phyloP scores from a whole-genome alignment of 2,888 invertebrate genomes.

The Dryobota labecula region DNA sequence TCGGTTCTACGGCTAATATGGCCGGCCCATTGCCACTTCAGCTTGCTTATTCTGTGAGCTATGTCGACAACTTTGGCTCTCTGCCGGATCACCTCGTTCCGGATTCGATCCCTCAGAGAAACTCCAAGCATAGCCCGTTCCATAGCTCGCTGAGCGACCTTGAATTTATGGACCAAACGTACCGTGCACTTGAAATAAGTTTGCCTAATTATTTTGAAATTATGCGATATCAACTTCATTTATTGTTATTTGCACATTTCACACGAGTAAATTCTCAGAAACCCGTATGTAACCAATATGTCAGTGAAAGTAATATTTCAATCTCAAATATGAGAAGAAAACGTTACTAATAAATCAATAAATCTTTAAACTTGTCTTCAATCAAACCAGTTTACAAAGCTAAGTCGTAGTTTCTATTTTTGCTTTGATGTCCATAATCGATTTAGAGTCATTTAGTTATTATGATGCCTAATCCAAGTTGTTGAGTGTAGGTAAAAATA shows the following conservation, averaged over 20 bases:
- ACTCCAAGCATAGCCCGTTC: too few relatives aligned
- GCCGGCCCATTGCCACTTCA: too few relatives aligned
- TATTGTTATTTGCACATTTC: conserved; percentile 5
- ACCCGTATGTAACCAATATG: conserved; percentile 12
- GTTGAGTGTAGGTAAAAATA: conserved; percentile 30
- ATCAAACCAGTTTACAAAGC: conserved; percentile 52
- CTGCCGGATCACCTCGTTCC: too few relatives aligned
- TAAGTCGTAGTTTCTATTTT: conserved; percentile 51
- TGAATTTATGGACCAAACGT: too few relatives aligned
- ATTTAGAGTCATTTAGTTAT: conserved; percentile 34
- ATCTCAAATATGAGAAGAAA: conserved; percentile 47
- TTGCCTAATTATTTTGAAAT: neutral
- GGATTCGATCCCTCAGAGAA: too few relatives aligned
- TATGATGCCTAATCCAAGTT: conserved; percentile 36
- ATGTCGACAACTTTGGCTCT: too few relatives aligned
- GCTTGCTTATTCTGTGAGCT: too few relatives aligned
- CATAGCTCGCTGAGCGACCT: too few relatives aligned
- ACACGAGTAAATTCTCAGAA: conserved; percentile 5
- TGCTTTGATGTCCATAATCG: conserved; percentile 42
- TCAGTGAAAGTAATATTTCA: conserved; percentile 61
- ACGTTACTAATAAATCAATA: conserved; percentile 53
- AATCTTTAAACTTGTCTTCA: conserved; percentile 53
- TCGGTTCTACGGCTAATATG: too few relatives aligned
- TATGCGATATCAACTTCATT: neutral
- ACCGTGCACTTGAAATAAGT: neutral